Base-by-base conservation (phyloP, 2,888 invertebrate species). In the Vesta saturnalis region DNA sequence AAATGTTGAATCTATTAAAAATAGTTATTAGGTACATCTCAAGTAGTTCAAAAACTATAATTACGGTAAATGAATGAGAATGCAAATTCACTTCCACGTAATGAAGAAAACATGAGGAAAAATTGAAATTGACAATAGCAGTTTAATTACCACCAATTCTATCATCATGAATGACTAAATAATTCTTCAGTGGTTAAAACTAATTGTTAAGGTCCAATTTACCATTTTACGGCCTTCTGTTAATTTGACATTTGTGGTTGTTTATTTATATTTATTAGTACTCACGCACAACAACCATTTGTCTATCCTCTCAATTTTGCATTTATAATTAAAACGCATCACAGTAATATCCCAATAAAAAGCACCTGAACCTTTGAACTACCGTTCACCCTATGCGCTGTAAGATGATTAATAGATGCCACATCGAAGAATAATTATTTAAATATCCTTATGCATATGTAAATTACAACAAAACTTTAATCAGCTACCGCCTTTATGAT, bases 191-290 rank as follows among this genome's bases (percentile, higher is more conserved):
- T 52, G 60, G 60, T 22, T 35, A 35, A 49, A 30, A 16, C 35
- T 14, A 60, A 47, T 30, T 60, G 49, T 60, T 19, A 19, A 18
- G 39, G 12, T 18, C 19, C 39, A 43, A 62, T 62, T 61, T 39
- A 54, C 8, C 52, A 52, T 62, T 55, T 62, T 43, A 54, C 43
- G 55, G 15, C 43, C 18, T 19, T 10, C 43, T 43, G 39, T 55
- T 62, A 62, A 23, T 52, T 54, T 43, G 62, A 54, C 43, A 35
- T 62, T 62, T 55, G 62, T 46, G 62, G 62, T 55, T 39, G 35
- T 55, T 47, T 19, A 62, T 55, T 62, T 61, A 61, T 30, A 54
- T 61, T 62, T 62, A 62, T 62, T 55, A 18, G 18, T 18, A 21
- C 22, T 8, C 19, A 14, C 60, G 4, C 52, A 3, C 2, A 4